Base-by-base conservation (phyloP, 1,140 invertebrate species). In the Zaprionus nigranus region DNA sequence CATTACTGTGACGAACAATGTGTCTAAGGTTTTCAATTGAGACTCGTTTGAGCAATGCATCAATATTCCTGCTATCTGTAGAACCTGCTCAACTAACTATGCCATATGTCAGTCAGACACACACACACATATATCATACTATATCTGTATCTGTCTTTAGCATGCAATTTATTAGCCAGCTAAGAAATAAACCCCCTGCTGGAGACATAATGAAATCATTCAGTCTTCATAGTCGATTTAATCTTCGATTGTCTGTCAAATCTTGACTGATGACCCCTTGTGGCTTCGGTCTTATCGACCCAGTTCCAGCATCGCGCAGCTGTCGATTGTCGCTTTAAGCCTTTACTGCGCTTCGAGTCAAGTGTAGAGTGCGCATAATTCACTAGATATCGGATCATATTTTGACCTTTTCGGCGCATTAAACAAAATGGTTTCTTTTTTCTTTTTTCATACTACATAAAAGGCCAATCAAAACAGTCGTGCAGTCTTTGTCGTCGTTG, bases 401-500 rank as follows among this genome's bases (percentile, higher is more conserved):
- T 68, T 51, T 75, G 66, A 70, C 72, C 72, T 75, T 75, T 73
- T 60, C 70, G 34, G 56, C 24, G 56, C 20, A 73, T 67, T 66
- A 59, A 60, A 60, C 70, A 73, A 73, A 73, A 60, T 73, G 63
- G 36, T 61, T 68, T 56, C 46, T 57, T 66, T 73, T 51, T 40
- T n/a, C n/a, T 5, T 20, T 49, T 30, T 6, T 60, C 20, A 46
- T 68, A 56, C 57, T 56, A 68, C 71, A 74, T 62, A 65, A 74
- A 74, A 74, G 71, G 58, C 71, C 65, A 74, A 74, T 74, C 71
- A 74, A 69, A 38, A 57, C 22, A 61, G 51, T 74, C 64, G 64
- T 68, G 64, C 71, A 43, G 40, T 40, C 11, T 40, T 60, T 9
- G 30, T 40, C 13, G 53, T 60, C 2, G 26, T 26, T 26, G 24